Conservation (phyloP, 2,888 invertebrate genomes). For the Spisula solida region DNA sequence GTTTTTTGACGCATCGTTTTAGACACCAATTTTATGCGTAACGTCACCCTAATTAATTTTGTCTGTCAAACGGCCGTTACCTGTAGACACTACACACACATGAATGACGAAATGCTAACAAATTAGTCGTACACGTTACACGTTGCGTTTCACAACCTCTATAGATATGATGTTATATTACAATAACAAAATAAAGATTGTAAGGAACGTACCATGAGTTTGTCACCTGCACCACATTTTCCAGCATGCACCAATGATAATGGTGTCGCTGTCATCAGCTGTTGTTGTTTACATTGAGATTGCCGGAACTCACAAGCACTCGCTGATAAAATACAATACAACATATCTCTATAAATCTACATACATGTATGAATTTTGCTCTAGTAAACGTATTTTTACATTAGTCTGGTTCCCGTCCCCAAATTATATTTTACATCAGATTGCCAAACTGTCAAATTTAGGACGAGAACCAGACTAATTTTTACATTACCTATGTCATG, state of each 20-base stretch:
- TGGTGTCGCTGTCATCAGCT: background rate
- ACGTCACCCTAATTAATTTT: no score
- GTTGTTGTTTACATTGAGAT: slow-evolving; percentile 23
- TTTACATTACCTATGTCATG: background rate
- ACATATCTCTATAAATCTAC: background rate
- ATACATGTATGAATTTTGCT: background rate
- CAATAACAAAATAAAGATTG: background rate
- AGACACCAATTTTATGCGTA: no score
- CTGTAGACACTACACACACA: no score
- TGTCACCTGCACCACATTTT: slow-evolving; percentile 8
- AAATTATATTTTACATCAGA: no score
- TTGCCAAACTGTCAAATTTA: no score
- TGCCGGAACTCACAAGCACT: slow-evolving; percentile 40
- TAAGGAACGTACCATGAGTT: background rate
- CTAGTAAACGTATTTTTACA: no score
- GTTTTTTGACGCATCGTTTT: no score
- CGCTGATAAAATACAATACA: background rate
- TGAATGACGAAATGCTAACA: no score
- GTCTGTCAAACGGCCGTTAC: no score
- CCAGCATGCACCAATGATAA: slow-evolving; percentile 24
- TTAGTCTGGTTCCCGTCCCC: no score
- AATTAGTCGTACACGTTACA: no score
- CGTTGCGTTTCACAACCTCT: no score
- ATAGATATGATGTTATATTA: background rate
- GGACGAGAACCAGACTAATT: background rate